Conservation (phyloP, 2,797 vertebrate genomes). For the Pogoniulus pusillus region DNA sequence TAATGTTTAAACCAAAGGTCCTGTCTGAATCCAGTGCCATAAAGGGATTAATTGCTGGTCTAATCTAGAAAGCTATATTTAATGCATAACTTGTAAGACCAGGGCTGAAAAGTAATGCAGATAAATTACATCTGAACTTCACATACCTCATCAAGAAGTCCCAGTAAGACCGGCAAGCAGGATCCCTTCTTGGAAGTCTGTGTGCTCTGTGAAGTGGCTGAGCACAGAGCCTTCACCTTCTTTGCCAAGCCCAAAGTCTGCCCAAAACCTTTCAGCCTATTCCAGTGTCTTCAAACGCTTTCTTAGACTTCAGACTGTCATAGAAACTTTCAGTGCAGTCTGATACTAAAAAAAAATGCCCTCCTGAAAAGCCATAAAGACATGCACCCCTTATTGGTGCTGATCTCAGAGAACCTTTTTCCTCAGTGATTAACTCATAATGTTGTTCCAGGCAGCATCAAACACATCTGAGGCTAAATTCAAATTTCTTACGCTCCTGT, state of each 20-base stretch:
- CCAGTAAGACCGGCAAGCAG: neutral
- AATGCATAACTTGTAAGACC: neutral
- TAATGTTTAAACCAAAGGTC: neutral
- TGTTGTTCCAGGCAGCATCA: neutral
- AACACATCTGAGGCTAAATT: neutral
- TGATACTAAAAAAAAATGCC: neutral
- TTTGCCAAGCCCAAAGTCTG: neutral
- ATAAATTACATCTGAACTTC: neutral
- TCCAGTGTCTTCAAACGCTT: neutral
- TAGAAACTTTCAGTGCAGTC: neutral
- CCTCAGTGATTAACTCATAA: neutral
- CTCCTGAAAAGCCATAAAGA: neutral
- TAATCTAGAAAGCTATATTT: neutral
- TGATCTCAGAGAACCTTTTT: neutral
- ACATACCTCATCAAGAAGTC: neutral
- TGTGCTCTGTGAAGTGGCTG: neutral
- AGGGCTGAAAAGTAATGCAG: neutral
- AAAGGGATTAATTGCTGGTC: neutral
- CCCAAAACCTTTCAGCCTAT: neutral
- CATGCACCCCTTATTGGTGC: accelerated
- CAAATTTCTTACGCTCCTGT: neutral
- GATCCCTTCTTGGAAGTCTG: neutral
- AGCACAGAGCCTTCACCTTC: neutral
- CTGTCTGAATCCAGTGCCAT: neutral
- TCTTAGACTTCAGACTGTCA: neutral